phyloP scores from a whole-genome alignment of 2,888 invertebrate genomes.

The Phengaris arion region DNA sequence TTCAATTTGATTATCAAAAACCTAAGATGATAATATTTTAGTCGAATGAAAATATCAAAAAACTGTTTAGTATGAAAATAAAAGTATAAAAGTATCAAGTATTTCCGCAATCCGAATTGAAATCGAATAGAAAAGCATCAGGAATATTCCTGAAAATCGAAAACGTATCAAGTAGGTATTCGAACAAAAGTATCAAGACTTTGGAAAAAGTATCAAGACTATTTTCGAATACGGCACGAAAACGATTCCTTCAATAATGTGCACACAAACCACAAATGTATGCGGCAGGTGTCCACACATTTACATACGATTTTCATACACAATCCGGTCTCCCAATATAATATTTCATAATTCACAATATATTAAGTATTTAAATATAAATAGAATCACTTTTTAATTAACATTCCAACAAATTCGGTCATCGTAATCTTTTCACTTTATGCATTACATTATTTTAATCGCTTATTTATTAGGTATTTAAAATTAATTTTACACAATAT shows the following conservation, averaged over 20 bases:
- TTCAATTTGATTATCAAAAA: too few species aligned
- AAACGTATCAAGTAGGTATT: neutral
- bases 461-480: neutral
- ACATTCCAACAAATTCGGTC: neutral
- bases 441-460: neutral
- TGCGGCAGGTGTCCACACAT: constrained; percentile 77
- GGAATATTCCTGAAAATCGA: neutral
- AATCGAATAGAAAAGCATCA: neutral
- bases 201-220: constrained; percentile 10
- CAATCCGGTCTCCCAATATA: constrained; percentile 49
- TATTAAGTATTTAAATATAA: neutral
- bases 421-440: neutral
- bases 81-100: neutral
- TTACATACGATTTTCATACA: constrained; percentile 76
- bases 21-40: too few species aligned
- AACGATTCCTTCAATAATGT: constrained; percentile 26
- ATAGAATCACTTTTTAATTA: neutral
- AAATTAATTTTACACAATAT: too few species aligned
- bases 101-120: neutral
- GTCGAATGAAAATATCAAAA: neutral
- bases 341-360: neutral
- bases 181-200: constrained; percentile 7
- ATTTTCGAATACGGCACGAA: constrained; percentile 9
- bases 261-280: constrained; percentile 56
- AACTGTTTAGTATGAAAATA: neutral